These are phyloP conservation scores for Pseudococcus longispinus DNA, from an alignment of 2,888 invertebrate genomes.

Conservation along the genomic window DNA sequence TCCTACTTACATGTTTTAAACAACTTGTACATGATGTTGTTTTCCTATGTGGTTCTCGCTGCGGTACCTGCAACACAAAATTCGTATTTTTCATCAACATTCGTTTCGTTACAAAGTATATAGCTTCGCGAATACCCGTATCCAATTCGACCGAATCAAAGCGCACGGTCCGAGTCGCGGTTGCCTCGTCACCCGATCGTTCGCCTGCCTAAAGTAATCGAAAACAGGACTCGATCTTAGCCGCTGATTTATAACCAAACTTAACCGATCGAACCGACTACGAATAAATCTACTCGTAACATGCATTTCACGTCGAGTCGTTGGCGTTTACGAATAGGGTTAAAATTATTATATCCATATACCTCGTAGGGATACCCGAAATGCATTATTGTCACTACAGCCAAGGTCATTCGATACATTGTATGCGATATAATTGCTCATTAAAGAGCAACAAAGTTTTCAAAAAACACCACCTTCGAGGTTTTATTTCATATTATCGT, in stretches of 20 bases:
- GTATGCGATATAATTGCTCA: not conserved
- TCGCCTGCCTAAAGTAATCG: no score
- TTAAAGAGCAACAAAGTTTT: not conserved
- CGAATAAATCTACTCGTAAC: no score
- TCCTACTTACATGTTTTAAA: conserved; percentile 56
- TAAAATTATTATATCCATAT: not conserved
- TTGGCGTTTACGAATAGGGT: not conserved
- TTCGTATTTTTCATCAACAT: not conserved
- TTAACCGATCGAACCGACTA: no score
- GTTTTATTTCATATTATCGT: not conserved
- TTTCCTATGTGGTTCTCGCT: conserved; percentile 47
- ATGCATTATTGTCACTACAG: not conserved
- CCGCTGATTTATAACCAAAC: no score
- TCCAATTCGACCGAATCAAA: no score
- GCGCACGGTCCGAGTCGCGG: no score
- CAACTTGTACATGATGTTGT: conserved; percentile 57
- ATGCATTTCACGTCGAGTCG: not conserved
- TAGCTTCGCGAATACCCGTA: not conserved
- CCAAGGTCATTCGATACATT: not conserved
- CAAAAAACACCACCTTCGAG: not conserved
- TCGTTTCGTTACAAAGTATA: not conserved
- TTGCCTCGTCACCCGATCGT: no score
- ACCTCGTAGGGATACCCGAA: not conserved
- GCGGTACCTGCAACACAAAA: conserved; percentile 39
- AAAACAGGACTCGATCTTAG: no score